Evolutionary conservation across 2,888 invertebrate genomes (phyloP).

Genomic region (Pomacea canaliculata): DNA sequence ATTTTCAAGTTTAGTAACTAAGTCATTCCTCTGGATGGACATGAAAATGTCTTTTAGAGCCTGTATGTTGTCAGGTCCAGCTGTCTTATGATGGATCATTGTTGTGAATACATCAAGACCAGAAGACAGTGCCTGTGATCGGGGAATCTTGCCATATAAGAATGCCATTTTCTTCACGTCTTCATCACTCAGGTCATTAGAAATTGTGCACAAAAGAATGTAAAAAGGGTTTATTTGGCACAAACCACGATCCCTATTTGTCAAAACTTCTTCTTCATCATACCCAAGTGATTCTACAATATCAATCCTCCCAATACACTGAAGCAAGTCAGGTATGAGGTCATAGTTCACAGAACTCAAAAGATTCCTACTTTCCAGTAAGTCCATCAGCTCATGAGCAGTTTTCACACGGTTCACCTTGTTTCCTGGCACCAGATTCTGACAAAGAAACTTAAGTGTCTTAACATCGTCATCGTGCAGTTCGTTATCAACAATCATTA

Average conservation of each 20-base stretch:
- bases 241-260: no score
- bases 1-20: constrained; percentile 14
- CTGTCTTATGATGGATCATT: constrained; percentile 25
- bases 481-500: constrained; percentile 23
- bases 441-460: constrained; percentile 29
- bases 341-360: constrained; percentile 6
- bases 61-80: constrained; percentile 3
- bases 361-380: constrained; percentile 16
- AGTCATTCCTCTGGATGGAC: constrained; percentile 23
- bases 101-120: constrained; percentile 26
- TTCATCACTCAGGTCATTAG: constrained; percentile 26
- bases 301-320: constrained; percentile 27
- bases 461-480: constrained; percentile 27
- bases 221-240: constrained; percentile 18
- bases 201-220: constrained; percentile 23
- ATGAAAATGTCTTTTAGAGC: constrained; percentile 1
- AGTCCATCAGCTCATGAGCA: constrained; percentile 26
- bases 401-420: constrained; percentile 15
- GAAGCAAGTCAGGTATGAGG: constrained; percentile 22
- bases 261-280: constrained; percentile 6
- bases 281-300: constrained; percentile 11
- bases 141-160: constrained; percentile 26
- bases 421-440: constrained; percentile 19
- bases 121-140: constrained; percentile 10
- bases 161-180: constrained; percentile 23